Percentiles rank a stretch among this genome's conserved stretches.
phyloP scores from a whole-genome alignment of 1,140 invertebrate genomes.

The Drosophila nasuta region DNA sequence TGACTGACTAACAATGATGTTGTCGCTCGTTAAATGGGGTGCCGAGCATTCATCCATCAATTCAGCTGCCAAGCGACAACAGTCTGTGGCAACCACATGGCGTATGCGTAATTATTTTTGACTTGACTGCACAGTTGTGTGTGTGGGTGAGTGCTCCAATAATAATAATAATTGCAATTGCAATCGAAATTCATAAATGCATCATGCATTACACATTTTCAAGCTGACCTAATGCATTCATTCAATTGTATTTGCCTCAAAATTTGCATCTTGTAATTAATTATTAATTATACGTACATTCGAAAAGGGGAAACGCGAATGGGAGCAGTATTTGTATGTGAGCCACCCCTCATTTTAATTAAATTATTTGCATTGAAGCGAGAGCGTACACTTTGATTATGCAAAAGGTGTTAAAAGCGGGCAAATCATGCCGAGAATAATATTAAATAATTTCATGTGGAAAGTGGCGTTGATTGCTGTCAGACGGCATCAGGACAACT shows the following conservation, averaged over 20 bases:
- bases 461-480: conserved; percentile 39
- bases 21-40: background rate
- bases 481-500: conserved; percentile 16
- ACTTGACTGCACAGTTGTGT: conserved; percentile 26
- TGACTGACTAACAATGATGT: conserved; percentile 29
- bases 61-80: conserved; percentile 17
- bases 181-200: conserved; percentile 8
- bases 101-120: conserved; percentile 37
- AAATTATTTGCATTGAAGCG: background rate
- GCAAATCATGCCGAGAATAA: conserved; percentile 14
- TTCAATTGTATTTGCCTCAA: background rate
- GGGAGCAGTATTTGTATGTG: background rate
- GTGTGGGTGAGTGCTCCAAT: background rate
- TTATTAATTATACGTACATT: background rate
- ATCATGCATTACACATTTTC: background rate
- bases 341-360: background rate
- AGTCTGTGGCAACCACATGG: background rate
- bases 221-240: background rate
- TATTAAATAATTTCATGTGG: conserved; percentile 26
- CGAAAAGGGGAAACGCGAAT: too few species aligned
- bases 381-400: background rate
- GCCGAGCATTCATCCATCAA: conserved; percentile 33
- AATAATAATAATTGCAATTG: conserved; percentile 8
- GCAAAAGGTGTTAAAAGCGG: conserved; percentile 7
- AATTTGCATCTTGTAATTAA: conserved; percentile 8